These are phyloP conservation scores for Limnephilus marmoratus DNA, from an alignment of 2,888 invertebrate genomes.

Conservation along the genomic window DNA sequence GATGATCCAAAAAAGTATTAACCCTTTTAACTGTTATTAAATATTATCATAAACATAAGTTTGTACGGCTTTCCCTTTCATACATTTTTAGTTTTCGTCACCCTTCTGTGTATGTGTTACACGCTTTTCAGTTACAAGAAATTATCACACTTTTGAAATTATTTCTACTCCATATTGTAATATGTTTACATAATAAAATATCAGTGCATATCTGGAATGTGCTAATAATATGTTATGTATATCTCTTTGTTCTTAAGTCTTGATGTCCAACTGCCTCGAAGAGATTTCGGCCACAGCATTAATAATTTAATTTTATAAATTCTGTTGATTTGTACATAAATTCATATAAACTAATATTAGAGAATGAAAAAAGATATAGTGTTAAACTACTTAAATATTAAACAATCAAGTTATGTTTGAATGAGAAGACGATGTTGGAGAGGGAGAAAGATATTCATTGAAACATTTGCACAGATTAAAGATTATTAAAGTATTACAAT, in stretches of 20 bases:
- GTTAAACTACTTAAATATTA: slow-evolving; percentile 63
- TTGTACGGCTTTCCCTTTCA: background rate
- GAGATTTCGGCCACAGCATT: slow-evolving; percentile 58
- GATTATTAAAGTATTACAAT: slow-evolving; percentile 16
- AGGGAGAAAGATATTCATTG: slow-evolving; percentile 37
- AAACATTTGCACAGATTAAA: slow-evolving; percentile 38
- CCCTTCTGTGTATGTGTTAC: background rate
- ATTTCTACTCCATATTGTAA: background rate
- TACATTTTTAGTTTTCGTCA: slow-evolving; percentile 16
- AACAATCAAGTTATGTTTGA: slow-evolving; percentile 37
- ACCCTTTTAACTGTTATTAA: background rate
- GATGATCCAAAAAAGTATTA: slow-evolving; percentile 32
- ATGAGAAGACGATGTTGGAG: slow-evolving; percentile 18
- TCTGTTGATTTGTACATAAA: slow-evolving; percentile 64
- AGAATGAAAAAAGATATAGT: slow-evolving; percentile 58
- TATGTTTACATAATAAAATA: background rate
- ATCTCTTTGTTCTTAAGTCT: slow-evolving; percentile 8
- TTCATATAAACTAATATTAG: slow-evolving; percentile 58
- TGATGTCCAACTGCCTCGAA: slow-evolving; percentile 10
- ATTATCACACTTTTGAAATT: slow-evolving; percentile 3
- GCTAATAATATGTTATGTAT: background rate
- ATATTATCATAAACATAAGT: background rate
- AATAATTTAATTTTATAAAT: slow-evolving; percentile 33
- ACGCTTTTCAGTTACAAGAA: background rate
- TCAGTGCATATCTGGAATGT: background rate